Percentiles rank a stretch among this genome's conserved stretches.
These are phyloP conservation scores for Pristionchus mayeri DNA, from an alignment of 2,888 invertebrate genomes.

Conservation along the genomic window DNA sequence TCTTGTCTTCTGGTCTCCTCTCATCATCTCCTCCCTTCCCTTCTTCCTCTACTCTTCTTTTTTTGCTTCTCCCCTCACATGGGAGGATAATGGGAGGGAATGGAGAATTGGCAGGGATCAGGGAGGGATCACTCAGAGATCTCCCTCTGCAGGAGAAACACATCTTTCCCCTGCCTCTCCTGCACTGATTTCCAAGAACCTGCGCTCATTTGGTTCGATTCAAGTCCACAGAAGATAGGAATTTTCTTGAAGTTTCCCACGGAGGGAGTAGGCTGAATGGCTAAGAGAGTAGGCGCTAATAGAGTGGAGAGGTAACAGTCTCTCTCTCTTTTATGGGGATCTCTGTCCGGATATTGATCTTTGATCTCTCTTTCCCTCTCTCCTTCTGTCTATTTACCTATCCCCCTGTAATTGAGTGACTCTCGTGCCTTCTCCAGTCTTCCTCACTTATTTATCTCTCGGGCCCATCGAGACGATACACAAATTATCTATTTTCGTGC, in stretches of 20 bases:
- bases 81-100: constrained; percentile 16
- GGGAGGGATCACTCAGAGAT: no score
- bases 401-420: background rate
- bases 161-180: background rate
- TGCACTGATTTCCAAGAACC: no score
- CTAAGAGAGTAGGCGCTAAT: no score
- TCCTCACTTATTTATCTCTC: background rate
- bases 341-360: no score
- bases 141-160: no score
- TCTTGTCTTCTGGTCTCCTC: background rate
- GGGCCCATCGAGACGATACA: background rate
- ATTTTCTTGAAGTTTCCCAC: no score
- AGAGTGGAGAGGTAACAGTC: no score
- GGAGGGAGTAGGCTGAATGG: no score
- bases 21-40: background rate
- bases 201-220: no score
- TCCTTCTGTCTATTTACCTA: background rate
- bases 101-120: background rate
- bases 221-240: no score
- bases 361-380: background rate
- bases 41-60: background rate
- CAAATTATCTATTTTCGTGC: no score
- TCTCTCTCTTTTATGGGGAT: no score
- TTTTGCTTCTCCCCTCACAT: background rate
- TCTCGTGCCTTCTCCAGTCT: background rate